Conservation (phyloP, 2,113 vertebrate genomes). For the Prinia subflava region DNA sequence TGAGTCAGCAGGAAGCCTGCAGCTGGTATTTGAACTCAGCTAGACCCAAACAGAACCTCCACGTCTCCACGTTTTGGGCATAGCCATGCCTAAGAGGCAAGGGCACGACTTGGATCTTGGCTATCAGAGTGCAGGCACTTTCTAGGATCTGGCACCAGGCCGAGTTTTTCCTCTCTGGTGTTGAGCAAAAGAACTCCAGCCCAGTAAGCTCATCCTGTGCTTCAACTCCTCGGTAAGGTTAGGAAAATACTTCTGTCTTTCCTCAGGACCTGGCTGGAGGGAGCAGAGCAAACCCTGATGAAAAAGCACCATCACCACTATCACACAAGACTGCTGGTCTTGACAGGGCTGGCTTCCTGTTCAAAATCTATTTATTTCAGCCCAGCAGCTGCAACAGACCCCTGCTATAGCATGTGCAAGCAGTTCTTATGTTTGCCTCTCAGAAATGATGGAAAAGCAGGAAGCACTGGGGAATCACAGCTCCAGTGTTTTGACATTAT, state of each 20-base stretch:
- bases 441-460: neutral
- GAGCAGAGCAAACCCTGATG: neutral
- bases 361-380: neutral
- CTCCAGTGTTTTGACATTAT: neutral
- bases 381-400: neutral
- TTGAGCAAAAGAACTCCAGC: neutral
- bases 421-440: neutral
- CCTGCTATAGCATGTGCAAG: neutral
- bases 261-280: neutral
- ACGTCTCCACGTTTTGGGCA: neutral
- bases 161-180: neutral
- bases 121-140: neutral
- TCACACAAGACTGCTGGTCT: neutral
- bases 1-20: neutral
- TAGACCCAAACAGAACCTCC: neutral
- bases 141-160: neutral
- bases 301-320: neutral
- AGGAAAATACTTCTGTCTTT: neutral
- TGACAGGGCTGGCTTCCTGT: neutral
- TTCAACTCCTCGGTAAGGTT: accelerated
- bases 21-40: neutral
- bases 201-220: accelerated
- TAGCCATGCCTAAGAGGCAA: neutral
- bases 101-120: neutral
- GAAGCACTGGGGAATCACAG: neutral